phyloP scores from a whole-genome alignment of 2,113 vertebrate genomes.

The Zosterops lateralis region DNA sequence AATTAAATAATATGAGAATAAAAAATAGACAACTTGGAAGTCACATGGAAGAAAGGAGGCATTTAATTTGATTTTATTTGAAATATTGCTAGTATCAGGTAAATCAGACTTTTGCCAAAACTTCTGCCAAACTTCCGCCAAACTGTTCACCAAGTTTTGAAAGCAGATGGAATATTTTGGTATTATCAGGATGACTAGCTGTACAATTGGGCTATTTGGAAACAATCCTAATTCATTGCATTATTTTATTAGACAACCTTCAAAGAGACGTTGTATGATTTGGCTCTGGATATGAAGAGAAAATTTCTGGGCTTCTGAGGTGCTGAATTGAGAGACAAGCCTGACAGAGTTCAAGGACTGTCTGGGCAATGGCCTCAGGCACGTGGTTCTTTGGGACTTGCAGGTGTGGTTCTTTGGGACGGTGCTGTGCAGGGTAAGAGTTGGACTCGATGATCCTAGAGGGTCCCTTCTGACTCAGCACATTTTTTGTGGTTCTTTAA shows the following conservation, averaged over 20 bases:
- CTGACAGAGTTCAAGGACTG: neutral
- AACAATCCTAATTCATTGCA: neutral
- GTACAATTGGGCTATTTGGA: neutral
- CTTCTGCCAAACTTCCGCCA: neutral
- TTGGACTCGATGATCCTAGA: too few species aligned
- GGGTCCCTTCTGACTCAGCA: neutral
- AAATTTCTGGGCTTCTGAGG: neutral
- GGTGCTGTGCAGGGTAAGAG: too few species aligned
- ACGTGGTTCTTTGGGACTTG: too few species aligned
- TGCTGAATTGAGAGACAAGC: neutral
- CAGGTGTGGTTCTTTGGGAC: neutral
- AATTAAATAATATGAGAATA: constrained; percentile 17
- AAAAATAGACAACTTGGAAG: neutral
- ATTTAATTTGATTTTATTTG: neutral
- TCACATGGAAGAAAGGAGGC: neutral
- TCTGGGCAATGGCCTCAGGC: neutral
- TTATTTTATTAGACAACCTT: neutral
- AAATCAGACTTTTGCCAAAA: neutral
- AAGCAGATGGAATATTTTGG: constrained; percentile 4
- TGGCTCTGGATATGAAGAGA: neutral
- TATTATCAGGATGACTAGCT: neutral
- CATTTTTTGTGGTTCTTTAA: neutral
- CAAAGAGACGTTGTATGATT: neutral
- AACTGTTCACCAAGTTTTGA: neutral
- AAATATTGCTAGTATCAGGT: neutral